Evolutionary conservation across 1,140 invertebrate species (phyloP).

Genomic region (Macrotrachela quadricornifera): DNA sequence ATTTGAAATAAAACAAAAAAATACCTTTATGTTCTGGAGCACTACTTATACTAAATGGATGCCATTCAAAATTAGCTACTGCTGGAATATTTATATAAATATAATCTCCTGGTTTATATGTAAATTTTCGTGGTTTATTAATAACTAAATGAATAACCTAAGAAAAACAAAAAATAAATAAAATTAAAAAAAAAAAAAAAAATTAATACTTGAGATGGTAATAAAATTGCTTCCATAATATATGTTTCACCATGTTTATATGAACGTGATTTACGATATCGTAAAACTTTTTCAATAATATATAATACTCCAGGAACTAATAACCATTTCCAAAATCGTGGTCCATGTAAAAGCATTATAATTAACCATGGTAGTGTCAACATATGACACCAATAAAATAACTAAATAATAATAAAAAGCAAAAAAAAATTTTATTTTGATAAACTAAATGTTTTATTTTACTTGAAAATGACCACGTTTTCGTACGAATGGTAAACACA

Average conservation of each 20-base stretch:
- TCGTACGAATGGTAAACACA: constrained; percentile 63
- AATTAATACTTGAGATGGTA: constrained; percentile 47
- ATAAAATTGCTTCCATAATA: constrained; percentile 56
- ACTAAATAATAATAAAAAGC: constrained; percentile 36
- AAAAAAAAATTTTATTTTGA: too few relatives aligned
- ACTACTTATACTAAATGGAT: constrained; percentile 86
- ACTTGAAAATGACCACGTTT: constrained; percentile 78
- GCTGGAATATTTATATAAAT: constrained; percentile 74
- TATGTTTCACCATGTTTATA: constrained; percentile 27
- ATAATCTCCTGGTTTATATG: constrained; percentile 77
- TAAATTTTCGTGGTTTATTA: constrained; percentile 56
- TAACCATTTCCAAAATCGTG: constrained; percentile 90
- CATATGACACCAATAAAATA: constrained; percentile 84
- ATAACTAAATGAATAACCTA: constrained; percentile 38
- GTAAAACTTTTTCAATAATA: constrained; percentile 46
- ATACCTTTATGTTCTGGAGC: constrained; percentile 55
- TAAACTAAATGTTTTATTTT: not conserved
- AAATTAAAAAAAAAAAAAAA: too few relatives aligned
- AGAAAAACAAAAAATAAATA: too few relatives aligned
- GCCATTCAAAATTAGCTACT: constrained; percentile 82
- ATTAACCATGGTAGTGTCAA: constrained; percentile 73
- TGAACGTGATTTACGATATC: constrained; percentile 23
- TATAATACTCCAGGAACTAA: constrained; percentile 57
- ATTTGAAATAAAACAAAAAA: not conserved
- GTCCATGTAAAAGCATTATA: constrained; percentile 59